Percentiles rank a stretch among this genome's conserved stretches.
phyloP scores from a whole-genome alignment of 2,888 invertebrate genomes.

The Diarsia dahlii region DNA sequence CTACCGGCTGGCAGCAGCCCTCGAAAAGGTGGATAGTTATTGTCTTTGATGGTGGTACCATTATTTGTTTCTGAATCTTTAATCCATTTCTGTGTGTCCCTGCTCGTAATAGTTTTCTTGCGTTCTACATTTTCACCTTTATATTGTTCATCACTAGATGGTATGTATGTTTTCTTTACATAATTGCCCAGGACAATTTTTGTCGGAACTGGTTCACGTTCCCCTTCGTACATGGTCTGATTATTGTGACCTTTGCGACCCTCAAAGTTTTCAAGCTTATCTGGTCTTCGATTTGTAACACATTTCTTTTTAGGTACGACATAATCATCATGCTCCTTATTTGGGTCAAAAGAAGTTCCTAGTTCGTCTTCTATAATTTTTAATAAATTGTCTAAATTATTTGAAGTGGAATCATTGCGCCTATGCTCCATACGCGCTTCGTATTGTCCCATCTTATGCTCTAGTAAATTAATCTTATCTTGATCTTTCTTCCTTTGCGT shows the following conservation, averaged over 20 bases:
- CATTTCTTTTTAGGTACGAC: constrained; percentile 60
- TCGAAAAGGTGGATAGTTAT: constrained; percentile 50
- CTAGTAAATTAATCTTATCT: constrained; percentile 76
- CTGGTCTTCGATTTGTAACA: constrained; percentile 61
- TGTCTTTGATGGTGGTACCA: constrained; percentile 58
- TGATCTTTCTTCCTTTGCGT: constrained; percentile 77
- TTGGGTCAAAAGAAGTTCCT: constrained; percentile 72
- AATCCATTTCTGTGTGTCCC: constrained; percentile 73
- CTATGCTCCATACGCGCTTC: constrained; percentile 72
- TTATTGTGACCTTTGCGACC: constrained; percentile 62
- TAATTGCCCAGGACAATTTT: constrained; percentile 76
- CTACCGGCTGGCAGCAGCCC: constrained; percentile 50
- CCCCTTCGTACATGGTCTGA: constrained; percentile 54
- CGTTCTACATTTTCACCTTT: constrained; percentile 75
- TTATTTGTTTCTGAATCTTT: constrained; percentile 59
- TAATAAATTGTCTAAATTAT: constrained; percentile 82
- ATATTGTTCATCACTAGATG: constrained; percentile 69
- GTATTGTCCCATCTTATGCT: constrained; percentile 76
- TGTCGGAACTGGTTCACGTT: constrained; percentile 71
- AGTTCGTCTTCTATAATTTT: constrained; percentile 86
- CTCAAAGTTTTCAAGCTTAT: constrained; percentile 63
- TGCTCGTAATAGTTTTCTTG: constrained; percentile 76
- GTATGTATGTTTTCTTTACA: constrained; percentile 72
- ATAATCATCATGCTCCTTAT: constrained; percentile 62
- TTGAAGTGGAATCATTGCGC: constrained; percentile 72